Conservation (phyloP, 92 coral and sea anemone genomes). For the Muricea muricata region DNA sequence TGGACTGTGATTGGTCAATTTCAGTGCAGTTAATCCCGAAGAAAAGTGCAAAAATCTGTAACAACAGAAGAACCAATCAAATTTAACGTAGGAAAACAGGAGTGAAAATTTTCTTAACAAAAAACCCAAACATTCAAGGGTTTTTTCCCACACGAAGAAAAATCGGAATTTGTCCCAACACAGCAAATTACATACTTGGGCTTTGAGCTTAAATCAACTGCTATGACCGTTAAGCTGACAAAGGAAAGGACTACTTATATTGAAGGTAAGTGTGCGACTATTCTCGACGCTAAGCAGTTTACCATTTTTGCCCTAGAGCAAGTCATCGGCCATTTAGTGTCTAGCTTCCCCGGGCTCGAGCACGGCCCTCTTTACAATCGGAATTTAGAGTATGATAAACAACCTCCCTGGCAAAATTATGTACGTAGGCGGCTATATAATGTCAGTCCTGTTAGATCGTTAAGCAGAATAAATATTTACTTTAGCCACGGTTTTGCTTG, state of each 20-base stretch:
- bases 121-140: too few relatives aligned
- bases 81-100: too few relatives aligned
- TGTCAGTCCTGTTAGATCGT: too few relatives aligned
- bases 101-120: too few relatives aligned
- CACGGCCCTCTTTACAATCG: not conserved
- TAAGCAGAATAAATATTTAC: too few relatives aligned
- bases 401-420: too few relatives aligned
- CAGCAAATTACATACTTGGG: constrained; percentile 63
- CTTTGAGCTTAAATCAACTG: constrained; percentile 15
- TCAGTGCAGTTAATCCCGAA: too few relatives aligned
- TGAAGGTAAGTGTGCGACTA: not conserved
- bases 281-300: not conserved
- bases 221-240: not conserved
- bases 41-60: too few relatives aligned
- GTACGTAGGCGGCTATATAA: too few relatives aligned
- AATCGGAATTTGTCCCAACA: constrained; percentile 60
- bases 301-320: not conserved
- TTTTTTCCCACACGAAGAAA: constrained; percentile 64
- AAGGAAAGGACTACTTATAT: not conserved
- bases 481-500: too few relatives aligned
- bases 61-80: too few relatives aligned
- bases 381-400: not conserved
- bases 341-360: not conserved
- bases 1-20: too few relatives aligned
- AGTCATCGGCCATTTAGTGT: not conserved